These are phyloP conservation scores for Danaus chrysippus DNA, from an alignment of 2,888 invertebrate genomes.

Conservation along the genomic window DNA sequence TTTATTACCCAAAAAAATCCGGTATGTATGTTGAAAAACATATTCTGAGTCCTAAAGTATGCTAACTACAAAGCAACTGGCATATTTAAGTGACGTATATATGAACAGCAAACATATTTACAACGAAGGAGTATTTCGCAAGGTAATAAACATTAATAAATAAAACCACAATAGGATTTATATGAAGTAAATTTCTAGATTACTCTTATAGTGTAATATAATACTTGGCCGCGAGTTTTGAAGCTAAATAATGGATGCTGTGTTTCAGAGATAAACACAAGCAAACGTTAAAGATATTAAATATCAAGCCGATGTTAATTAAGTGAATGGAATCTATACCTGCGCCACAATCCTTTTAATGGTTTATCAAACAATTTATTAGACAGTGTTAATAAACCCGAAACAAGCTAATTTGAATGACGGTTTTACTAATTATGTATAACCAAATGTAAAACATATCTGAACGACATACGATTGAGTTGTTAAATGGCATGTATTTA, in stretches of 20 bases:
- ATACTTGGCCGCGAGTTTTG: too few relatives aligned
- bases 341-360: conserved; percentile 21
- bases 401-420: conserved; percentile 20
- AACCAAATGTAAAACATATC: too few relatives aligned
- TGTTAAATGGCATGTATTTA: conserved; percentile 7
- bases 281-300: conserved; percentile 19
- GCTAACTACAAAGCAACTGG: too few relatives aligned
- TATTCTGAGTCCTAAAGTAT: background rate
- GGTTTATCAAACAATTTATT: conserved; percentile 23
- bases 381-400: conserved; percentile 23
- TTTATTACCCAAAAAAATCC: conserved; percentile 17
- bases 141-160: too few relatives aligned
- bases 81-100: too few relatives aligned
- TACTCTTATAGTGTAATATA: too few relatives aligned
- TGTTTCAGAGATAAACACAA: conserved; percentile 4
- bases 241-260: too few relatives aligned
- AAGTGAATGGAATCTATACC: conserved; percentile 5
- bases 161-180: too few relatives aligned
- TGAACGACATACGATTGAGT: background rate
- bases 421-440: background rate
- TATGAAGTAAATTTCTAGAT: too few relatives aligned
- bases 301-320: conserved; percentile 17
- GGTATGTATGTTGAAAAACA: conserved; percentile 7
- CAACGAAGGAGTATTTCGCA: too few relatives aligned
- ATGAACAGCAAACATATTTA: too few relatives aligned